These are phyloP conservation scores for Drosophila ironensis DNA, from an alignment of 1,140 invertebrate species.

Conservation along the genomic window DNA sequence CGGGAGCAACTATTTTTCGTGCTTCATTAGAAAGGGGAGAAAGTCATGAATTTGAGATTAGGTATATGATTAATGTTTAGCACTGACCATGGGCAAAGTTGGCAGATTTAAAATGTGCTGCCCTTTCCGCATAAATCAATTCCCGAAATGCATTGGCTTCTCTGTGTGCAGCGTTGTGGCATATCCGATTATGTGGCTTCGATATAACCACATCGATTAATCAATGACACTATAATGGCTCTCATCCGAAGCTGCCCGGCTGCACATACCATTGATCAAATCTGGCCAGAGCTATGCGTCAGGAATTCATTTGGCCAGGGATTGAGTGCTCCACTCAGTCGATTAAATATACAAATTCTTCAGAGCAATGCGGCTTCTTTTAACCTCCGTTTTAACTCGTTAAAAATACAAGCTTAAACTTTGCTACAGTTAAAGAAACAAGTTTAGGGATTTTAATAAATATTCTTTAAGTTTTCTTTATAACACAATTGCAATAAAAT, in stretches of 20 bases:
- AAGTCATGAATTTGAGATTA: conserved; percentile 47
- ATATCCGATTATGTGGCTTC: conserved; percentile 26
- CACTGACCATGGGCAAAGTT: conserved; percentile 19
- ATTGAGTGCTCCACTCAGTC: conserved; percentile 6
- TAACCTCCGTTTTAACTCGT: background rate
- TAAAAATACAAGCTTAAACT: conserved; percentile 6
- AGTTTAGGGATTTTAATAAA: too few species aligned
- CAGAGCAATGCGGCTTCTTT: background rate
- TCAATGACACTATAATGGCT: conserved; percentile 32
- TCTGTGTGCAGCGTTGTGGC: conserved; percentile 1
- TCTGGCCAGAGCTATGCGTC: background rate
- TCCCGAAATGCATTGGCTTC: conserved; percentile 14
- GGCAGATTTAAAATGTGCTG: conserved; percentile 16
- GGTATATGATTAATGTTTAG: conserved; percentile 30
- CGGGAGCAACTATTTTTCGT: conserved; percentile 56
- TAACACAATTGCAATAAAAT: too few species aligned
- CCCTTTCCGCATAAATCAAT: conserved; percentile 15
- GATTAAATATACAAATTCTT: conserved; percentile 36
- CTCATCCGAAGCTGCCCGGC: background rate
- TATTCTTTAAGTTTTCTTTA: too few species aligned
- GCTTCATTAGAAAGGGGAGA: conserved; percentile 51
- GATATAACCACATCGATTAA: conserved; percentile 37
- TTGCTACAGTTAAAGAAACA: background rate
- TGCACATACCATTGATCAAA: conserved; percentile 2
- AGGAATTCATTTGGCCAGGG: background rate